These are phyloP conservation scores for Coreius guichenoti DNA, from an alignment of 2,797 vertebrate genomes.

Conservation along the genomic window DNA sequence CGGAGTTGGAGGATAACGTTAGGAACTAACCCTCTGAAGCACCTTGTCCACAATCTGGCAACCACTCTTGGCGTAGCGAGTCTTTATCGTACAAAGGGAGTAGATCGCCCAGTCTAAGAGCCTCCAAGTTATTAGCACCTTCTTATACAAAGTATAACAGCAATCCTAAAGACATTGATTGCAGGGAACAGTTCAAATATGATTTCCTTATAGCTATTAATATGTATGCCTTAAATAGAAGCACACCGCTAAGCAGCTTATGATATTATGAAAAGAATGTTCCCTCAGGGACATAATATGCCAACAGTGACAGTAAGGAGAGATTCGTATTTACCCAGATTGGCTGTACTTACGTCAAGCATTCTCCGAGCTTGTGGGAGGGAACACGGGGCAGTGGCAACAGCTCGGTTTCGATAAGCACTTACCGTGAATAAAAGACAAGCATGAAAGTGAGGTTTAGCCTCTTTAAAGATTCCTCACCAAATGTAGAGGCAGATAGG, in stretches of 20 bases:
- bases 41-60: conserved; percentile 80
- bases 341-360: conserved; percentile 90
- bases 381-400: conserved; percentile 85
- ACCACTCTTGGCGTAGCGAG: conserved; percentile 73
- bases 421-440: conserved; percentile 88
- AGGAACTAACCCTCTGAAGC: conserved; percentile 75
- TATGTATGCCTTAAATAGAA: conserved; percentile 92
- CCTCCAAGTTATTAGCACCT: conserved; percentile 86
- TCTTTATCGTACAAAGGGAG: conserved; percentile 84
- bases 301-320: conserved; percentile 87
- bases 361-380: conserved; percentile 86
- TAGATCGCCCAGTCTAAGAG: conserved; percentile 83
- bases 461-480: conserved; percentile 84
- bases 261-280: conserved; percentile 91
- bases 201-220: conserved; percentile 91
- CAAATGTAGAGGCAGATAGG: conserved; percentile 85
- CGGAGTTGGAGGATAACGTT: conserved; percentile 67
- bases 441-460: conserved; percentile 89
- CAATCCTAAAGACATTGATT: conserved; percentile 87
- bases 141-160: conserved; percentile 87
- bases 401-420: conserved; percentile 86
- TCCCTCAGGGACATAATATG: conserved; percentile 90
- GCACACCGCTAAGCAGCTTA: conserved; percentile 90
- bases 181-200: conserved; percentile 88
- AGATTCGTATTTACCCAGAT: conserved; percentile 89